Base-by-base conservation (phyloP, 1,140 invertebrate species). In the Pollicipes pollicipes region DNA sequence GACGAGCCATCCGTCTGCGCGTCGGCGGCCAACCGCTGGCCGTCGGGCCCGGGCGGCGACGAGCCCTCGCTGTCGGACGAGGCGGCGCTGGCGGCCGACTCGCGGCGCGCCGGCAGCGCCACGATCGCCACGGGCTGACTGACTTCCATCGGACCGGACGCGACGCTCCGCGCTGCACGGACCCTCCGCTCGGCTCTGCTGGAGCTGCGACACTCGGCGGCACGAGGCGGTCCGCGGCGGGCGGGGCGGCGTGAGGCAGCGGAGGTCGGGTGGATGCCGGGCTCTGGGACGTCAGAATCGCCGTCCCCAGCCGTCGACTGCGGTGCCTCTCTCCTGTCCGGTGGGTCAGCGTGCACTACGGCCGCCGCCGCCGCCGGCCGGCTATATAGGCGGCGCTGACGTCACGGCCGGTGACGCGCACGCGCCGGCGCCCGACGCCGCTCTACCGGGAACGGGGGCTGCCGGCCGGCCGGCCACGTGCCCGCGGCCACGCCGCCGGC, bases 1-100 rank as follows among this genome's bases (percentile, higher is more conserved):
- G 31, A 29, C 64, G 13, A 13, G 68, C 27, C 69, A 35, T 27
- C 16, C 32, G 30, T 69, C n/a, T n/a, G n/a, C n/a, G n/a, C n/a
- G n/a, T n/a, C 68, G 70, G 84, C 85, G 2, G 88, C 88, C 2
- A 77, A 75, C 0, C 78, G 75, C 69, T 80, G 81, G 77, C 75
- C 27, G 76, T 68, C 63, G 76, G n/a, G n/a, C n/a, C n/a, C n/a
- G n/a, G n/a, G 76, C 66, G 31, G 58, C 17, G 70, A 58, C n/a
- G 79, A 77, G 27, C 78, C 78, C 0, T 72, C 69, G 16, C 74
- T 27, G 74, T 0, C 78, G 45, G 45, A 58, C 10, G 45, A 58
- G 45, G 24, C 45, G 45, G 45, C 45, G 35, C 35, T 16, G 45
- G 17, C 45, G 6, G 45, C 45, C 45, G 45, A 21, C 45, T 10